Evolutionary conservation across 2,797 vertebrate genomes (phyloP).

Genomic region (Nannoperca australis): DNA sequence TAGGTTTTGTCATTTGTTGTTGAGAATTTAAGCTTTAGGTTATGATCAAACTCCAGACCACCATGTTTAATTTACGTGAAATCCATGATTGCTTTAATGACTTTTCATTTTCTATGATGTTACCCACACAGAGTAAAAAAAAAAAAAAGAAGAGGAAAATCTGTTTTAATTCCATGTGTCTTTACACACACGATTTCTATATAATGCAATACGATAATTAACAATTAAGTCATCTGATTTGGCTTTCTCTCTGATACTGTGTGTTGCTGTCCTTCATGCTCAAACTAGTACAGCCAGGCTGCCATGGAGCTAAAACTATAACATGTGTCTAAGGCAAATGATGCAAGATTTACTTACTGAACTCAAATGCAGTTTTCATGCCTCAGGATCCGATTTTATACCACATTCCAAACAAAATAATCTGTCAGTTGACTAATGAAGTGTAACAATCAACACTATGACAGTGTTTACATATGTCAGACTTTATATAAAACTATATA

Average conservation of each 20-base stretch:
- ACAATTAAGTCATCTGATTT: conserved; percentile 3
- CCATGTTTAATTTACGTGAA: not conserved
- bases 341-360: conserved; percentile 32
- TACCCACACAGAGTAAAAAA: not conserved
- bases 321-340: conserved; percentile 18
- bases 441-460: not conserved
- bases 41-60: not conserved
- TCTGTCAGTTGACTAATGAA: conserved; percentile 3
- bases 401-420: not conserved
- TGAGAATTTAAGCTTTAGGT: not conserved
- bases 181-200: not conserved
- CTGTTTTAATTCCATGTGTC: not conserved
- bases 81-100: not conserved
- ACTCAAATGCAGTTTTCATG: conserved; percentile 28
- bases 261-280: conserved; percentile 15
- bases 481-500: conserved; percentile 1
- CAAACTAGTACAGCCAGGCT: conserved; percentile 16
- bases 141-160: not conserved
- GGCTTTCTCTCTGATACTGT: not conserved
- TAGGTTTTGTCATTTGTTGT: not conserved
- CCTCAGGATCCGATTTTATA: conserved; percentile 16
- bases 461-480: not conserved
- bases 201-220: not conserved
- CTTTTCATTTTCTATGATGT: not conserved
- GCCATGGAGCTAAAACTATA: not conserved